Conservation (phyloP, 2,888 invertebrate species). For the Ametastegia equiseti region DNA sequence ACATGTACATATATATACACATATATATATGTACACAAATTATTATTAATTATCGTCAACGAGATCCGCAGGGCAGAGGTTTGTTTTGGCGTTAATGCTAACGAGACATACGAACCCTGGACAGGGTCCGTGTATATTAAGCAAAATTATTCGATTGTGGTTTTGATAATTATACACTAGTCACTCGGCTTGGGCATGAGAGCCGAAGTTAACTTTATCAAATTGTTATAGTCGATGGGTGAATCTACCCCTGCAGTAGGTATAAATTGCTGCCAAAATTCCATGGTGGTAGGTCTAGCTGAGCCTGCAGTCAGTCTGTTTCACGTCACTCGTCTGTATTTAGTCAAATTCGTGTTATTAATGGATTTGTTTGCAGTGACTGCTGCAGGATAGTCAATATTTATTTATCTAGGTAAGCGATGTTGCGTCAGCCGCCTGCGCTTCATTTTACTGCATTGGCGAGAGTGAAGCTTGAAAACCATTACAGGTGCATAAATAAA, state of each 20-base stretch:
- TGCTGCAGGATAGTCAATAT: constrained; percentile 69
- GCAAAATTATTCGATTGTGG: constrained; percentile 66
- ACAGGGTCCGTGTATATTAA: constrained; percentile 58
- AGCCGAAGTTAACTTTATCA: constrained; percentile 64
- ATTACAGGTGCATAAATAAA: constrained; percentile 63
- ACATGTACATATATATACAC: not conserved
- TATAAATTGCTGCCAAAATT: constrained; percentile 53
- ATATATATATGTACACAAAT: not conserved
- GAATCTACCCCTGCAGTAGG: constrained; percentile 56
- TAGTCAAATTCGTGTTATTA: constrained; percentile 70
- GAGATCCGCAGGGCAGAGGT: constrained; percentile 56
- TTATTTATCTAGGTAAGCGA: constrained; percentile 67
- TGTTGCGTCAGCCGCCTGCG: constrained; percentile 59
- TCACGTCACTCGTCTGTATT: constrained; percentile 51
- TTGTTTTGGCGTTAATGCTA: constrained; percentile 59
- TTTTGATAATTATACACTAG: constrained; percentile 63
- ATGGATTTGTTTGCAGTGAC: constrained; percentile 72
- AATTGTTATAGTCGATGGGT: constrained; percentile 65
- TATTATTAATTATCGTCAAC: constrained; percentile 2
- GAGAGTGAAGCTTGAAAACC: constrained; percentile 31
- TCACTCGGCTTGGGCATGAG: constrained; percentile 44
- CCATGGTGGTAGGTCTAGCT: constrained; percentile 47
- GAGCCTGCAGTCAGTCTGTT: not conserved
- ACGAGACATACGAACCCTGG: constrained; percentile 54
- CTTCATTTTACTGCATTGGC: constrained; percentile 25